Evolutionary conservation across 2,888 invertebrate species (phyloP).

Genomic region (Tolmerus cingulatus): DNA sequence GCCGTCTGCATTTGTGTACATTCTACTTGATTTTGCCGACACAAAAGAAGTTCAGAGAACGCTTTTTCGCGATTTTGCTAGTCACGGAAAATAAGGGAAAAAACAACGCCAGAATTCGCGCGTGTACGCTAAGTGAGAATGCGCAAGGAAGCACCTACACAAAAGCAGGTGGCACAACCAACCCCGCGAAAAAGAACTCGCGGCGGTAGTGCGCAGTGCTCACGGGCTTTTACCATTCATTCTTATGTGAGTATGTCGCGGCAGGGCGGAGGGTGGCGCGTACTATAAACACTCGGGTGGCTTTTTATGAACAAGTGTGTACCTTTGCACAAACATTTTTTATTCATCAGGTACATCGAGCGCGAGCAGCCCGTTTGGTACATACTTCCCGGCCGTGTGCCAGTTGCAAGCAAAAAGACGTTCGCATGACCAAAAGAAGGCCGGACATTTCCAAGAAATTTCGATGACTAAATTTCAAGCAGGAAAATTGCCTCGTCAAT

Average conservation of each 20-base stretch:
- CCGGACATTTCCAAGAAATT: slow-evolving; percentile 18
- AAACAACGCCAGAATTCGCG: slow-evolving; percentile 14
- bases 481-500: neutral
- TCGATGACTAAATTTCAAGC: slow-evolving; percentile 26
- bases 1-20: slow-evolving; percentile 12
- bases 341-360: neutral
- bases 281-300: slow-evolving; percentile 6
- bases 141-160: slow-evolving; percentile 30
- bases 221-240: neutral
- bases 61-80: slow-evolving; percentile 28
- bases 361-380: neutral
- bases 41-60: slow-evolving; percentile 25
- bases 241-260: neutral
- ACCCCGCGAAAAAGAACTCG: slow-evolving; percentile 1
- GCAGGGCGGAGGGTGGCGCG: neutral
- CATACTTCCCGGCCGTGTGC: neutral
- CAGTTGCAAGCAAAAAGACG: neutral
- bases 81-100: slow-evolving; percentile 1
- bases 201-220: neutral
- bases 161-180: neutral
- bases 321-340: neutral
- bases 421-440: slow-evolving; percentile 2
- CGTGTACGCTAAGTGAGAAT: slow-evolving; percentile 21
- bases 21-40: slow-evolving; percentile 25
- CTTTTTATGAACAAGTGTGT: neutral